Evolutionary conservation across 2,113 vertebrate species (phyloP), one percentile per base, ranked within the genome.

Genomic region (Lontra canadensis): DNA sequence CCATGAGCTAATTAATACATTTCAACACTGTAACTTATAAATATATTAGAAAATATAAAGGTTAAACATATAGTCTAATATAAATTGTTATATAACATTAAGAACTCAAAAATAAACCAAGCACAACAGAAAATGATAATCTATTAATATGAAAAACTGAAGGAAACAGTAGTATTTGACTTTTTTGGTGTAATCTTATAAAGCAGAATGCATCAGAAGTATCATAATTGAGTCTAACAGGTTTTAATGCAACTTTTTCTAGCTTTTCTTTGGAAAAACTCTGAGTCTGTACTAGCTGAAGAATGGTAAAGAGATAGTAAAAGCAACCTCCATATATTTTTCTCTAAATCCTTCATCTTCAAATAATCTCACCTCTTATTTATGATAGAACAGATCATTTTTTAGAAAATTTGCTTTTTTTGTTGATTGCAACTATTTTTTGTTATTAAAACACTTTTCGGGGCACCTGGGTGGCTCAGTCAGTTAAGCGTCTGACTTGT

Each of bases 21-120:
- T 78, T 90, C n/a, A 80, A 42, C 29, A 65, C 23, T 47, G 1
- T 74, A 85, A 49, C 73, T 90, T 95, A 87, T 39, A 95, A 74
- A 76, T 76, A 67, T 12, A 87, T 90, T 82, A 71, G 57, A 55
- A 83, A 95, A 78, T 71, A 23, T 55, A 69, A 96, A 87, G 29
- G 9, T 93, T 76, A 81, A 82, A 87, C 57, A 86, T 12, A 80
- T 9, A 93, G 18, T 74, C 49, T 96, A 90, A 90, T 44, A 23
- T 78, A 94, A 90, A 26, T 90, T 94, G 29, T 97, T 89, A 80
- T 39, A n/a, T 65, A 83, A 74, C 82, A 79, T 78, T 90, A 92
- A 81, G 36, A 84, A 61, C 87, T 84, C 20, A 89, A 63, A 84
- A 88, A 17, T 74, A 61, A 81, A 73, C 14, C 52, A 79, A 89